Evolutionary conservation across 2,888 invertebrate species (phyloP).

Genomic region (Amphimallon solstitiale): DNA sequence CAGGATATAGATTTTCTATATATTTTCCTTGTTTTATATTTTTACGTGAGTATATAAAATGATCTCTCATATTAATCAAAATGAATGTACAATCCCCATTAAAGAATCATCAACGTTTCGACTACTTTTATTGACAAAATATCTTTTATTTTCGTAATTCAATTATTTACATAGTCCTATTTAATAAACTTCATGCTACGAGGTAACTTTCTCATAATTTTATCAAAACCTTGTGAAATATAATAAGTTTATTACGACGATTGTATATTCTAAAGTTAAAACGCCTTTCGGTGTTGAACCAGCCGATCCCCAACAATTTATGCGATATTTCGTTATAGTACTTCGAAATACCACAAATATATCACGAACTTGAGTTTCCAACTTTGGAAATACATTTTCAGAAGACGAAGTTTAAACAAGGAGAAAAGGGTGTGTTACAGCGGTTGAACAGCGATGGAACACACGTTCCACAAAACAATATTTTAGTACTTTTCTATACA

Average conservation of each 20-base stretch:
- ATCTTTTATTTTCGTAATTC: too few species aligned
- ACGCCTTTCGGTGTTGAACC: neutral
- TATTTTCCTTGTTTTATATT: too few species aligned
- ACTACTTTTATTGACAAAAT: too few species aligned
- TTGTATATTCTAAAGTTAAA: slow-evolving; percentile 1
- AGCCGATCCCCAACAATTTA: slow-evolving; percentile 10
- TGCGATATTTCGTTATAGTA: slow-evolving; percentile 7
- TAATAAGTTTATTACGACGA: neutral
- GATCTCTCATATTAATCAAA: too few species aligned
- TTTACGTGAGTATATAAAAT: too few species aligned
- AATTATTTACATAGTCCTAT: too few species aligned
- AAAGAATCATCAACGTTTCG: too few species aligned
- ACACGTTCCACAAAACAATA: neutral
- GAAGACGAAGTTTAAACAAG: neutral
- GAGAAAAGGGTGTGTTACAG: neutral
- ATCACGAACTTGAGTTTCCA: slow-evolving; percentile 18
- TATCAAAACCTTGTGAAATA: neutral
- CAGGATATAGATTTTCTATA: too few species aligned
- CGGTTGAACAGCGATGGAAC: neutral
- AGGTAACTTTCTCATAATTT: neutral
- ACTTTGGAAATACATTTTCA: slow-evolving; percentile 14
- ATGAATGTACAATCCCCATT: too few species aligned
- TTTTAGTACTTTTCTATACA: neutral
- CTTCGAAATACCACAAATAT: slow-evolving; percentile 28
- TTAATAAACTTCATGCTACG: too few species aligned